Evolutionary conservation across 2,113 vertebrate genomes (phyloP), one percentile per base, ranked within the genome.

Genomic region (Larimichthys crocea): DNA sequence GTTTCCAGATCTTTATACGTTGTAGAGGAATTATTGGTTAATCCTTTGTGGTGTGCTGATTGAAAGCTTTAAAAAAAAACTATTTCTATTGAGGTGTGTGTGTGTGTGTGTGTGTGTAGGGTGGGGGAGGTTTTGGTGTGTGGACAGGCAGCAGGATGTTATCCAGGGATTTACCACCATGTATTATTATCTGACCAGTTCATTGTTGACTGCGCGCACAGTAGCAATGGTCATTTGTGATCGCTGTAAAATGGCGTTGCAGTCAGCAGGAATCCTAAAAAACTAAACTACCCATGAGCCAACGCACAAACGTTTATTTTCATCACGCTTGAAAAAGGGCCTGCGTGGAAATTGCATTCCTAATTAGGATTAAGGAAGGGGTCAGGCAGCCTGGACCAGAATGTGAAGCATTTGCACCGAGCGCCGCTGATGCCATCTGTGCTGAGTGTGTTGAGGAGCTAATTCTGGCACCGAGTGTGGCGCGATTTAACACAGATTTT

Each of bases 361-460:
- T 96, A 95, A 95, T 96, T 95, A 94, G 95, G 95, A 95, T 96
- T 95, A 95, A 92, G 91, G 93, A 94, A 93, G 91, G 92, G 95
- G 93, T 94, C 91, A 87, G 93, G 92, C 92, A 88, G 87, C 75
- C 89, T 82, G 91, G 86, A 92, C 86, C 79, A 91, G 93, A 94
- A 94, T 95, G 95, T 59, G 55, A 94, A 90, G 93, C 91, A 95
- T 96, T 92, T 92, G 92, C 92, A 90, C 76, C 24, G 86, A 93
- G 90, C 74, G 80, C 83, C 44, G 84, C 86, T 80, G 88, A 88
- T 89, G 92, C 94, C 95, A 95, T 95, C 95, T 96, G 94, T 93
- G 93, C 94, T 74, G 83, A 86, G 88, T 88, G 86, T 70, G 87
- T 88, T 56, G 86, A 92, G 91, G 82, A 83, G 94, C 95, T 95